Conservation (phyloP, 1,140 invertebrate genomes). For the Doryteuthis pealeii region DNA sequence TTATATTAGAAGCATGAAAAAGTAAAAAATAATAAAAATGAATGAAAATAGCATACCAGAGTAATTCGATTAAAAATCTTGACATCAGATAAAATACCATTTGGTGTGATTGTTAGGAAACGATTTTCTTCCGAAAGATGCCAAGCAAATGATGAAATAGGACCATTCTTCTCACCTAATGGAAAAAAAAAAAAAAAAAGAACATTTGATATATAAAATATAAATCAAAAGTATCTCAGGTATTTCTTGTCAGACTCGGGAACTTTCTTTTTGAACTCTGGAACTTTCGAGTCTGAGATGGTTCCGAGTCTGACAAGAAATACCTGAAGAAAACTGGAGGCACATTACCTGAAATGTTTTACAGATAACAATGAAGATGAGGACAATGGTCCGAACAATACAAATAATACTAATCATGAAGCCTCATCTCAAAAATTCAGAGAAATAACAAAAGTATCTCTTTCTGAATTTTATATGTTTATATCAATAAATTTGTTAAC, state of each 20-base stretch:
- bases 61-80: conserved; percentile 80
- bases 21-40: conserved; percentile 7
- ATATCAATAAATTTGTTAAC: too few relatives aligned
- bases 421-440: too few relatives aligned
- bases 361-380: too few relatives aligned
- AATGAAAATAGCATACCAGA: conserved; percentile 58
- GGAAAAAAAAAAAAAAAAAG: neutral
- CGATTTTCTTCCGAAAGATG: conserved; percentile 78
- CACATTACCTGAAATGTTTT: too few relatives aligned
- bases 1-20: too few relatives aligned
- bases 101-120: conserved; percentile 69
- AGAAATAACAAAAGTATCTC: too few relatives aligned
- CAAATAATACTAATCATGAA: too few relatives aligned
- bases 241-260: neutral
- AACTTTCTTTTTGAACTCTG: too few relatives aligned
- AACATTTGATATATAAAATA: neutral
- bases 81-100: conserved; percentile 70
- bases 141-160: conserved; percentile 77
- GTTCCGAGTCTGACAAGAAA: too few relatives aligned
- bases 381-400: too few relatives aligned
- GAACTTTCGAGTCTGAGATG: too few relatives aligned
- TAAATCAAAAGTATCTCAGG: neutral
- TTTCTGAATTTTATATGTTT: neutral
- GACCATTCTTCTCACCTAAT: conserved; percentile 38
- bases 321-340: too few relatives aligned